phyloP scores from a whole-genome alignment of 2,113 vertebrate genomes.

The Perognathus longimembris region DNA sequence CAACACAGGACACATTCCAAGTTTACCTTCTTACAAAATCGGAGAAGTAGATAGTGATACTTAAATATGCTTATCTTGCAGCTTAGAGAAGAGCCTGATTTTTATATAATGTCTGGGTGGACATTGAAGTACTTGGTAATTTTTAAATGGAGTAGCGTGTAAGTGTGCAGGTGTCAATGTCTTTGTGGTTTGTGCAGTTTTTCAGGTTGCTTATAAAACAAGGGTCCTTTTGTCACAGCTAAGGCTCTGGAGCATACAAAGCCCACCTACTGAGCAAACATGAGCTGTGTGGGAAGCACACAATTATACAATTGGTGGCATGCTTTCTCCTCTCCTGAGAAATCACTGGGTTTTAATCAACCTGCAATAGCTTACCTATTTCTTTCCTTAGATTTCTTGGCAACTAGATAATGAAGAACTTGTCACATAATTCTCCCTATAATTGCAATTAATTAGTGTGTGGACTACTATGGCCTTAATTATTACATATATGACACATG shows the following conservation, averaged over 20 bases:
- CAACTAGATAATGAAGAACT: neutral
- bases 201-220: slow-evolving; percentile 3
- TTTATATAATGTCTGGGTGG: neutral
- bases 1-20: neutral
- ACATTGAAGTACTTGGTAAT: neutral
- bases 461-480: neutral
- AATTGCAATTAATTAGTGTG: neutral
- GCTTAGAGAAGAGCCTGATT: neutral
- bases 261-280: neutral
- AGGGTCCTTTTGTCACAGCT: neutral
- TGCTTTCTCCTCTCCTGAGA: neutral
- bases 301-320: neutral
- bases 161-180: neutral
- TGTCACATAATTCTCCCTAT: neutral
- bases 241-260: neutral
- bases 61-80: neutral
- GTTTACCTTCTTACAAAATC: neutral
- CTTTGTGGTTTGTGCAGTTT: neutral
- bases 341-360: slow-evolving; percentile 26
- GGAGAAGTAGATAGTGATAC: neutral
- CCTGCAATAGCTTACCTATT: neutral
- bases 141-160: neutral
- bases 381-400: neutral
- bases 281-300: neutral
- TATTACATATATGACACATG: neutral